Conservation (phyloP, 2,797 vertebrate species). For the Nyctalus aviator region DNA sequence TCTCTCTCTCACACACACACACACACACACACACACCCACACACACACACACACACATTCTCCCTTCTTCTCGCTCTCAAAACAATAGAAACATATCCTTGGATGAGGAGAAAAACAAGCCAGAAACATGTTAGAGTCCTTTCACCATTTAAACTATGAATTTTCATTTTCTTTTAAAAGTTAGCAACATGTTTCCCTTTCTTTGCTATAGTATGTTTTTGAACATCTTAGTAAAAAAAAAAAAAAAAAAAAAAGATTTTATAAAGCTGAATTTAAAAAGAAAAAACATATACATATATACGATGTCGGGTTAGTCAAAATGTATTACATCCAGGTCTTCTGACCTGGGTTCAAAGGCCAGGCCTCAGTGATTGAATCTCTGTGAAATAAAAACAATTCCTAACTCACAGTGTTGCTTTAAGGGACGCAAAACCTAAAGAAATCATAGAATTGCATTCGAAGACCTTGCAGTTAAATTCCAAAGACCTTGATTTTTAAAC, state of each 20-base stretch:
- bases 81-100: not conserved
- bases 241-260: slow-evolving; percentile 35
- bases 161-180: slow-evolving; percentile 55
- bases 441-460: not conserved
- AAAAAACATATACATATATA: not conserved
- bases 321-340: not conserved
- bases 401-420: not conserved
- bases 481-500: not conserved
- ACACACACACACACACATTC: not conserved
- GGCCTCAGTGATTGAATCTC: not conserved
- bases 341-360: not conserved
- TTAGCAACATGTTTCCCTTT: not conserved
- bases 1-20: too few relatives aligned
- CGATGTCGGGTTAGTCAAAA: not conserved
- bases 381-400: not conserved
- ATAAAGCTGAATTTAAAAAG: slow-evolving; percentile 36
- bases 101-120: not conserved
- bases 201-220: slow-evolving; percentile 50
- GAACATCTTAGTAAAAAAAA: slow-evolving; percentile 30
- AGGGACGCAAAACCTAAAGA: not conserved
- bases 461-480: not conserved
- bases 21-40: too few relatives aligned
- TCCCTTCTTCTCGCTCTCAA: not conserved
- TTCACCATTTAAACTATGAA: not conserved
- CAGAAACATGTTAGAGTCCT: not conserved